Base-by-base conservation (phyloP, 2,888 invertebrate species). In the Dioctria linearis region DNA sequence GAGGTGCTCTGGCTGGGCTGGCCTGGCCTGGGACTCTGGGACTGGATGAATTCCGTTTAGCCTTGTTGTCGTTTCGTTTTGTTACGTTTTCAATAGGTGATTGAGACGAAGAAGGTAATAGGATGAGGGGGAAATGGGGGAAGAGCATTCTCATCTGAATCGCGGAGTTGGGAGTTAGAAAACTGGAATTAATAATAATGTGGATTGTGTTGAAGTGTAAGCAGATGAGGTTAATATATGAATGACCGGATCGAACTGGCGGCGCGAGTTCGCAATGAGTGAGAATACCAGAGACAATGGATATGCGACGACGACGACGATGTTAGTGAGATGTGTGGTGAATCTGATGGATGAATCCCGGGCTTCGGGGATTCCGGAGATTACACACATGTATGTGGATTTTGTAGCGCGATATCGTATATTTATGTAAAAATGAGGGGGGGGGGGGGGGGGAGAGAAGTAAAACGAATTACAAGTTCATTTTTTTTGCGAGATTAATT, bases 211-310 rank as follows among this genome's bases (percentile, higher is more conserved):
- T 71, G 49, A 71, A 71, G 51, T 71, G 71, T 71, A 71, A 71
- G 71, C 57, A 75, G 59, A 57, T 75, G 75, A 75, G 75, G 75
- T 75, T 75, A 75, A 75, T 75, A 25, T 25, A 75, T 75, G 75
- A 75, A 61, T 59, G 75, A 75, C 75, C 61, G 75, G 57, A n/a
- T 46, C 6, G 40, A 39, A 39, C 49, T n/a, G 42, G 13, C 43
- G 39, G 59, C 42, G n/a, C 57, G 57, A 61, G 75, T 42, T 61
- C 42, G 46, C 4, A 75, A 75, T 57, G 59, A 61, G 59, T 57
- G 59, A 61, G 59, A 59, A 42, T 43, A 51, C 40, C 43, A 13
- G 61, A 75, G 59, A 75, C 75, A 75, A 75, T 75, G 75, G 73
- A 37, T 5, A 6, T n/a, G 25, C 25, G 25, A 25, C 25, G 25